Base-by-base conservation (phyloP, 2,113 vertebrate genomes). In the Platichthys flesus region DNA sequence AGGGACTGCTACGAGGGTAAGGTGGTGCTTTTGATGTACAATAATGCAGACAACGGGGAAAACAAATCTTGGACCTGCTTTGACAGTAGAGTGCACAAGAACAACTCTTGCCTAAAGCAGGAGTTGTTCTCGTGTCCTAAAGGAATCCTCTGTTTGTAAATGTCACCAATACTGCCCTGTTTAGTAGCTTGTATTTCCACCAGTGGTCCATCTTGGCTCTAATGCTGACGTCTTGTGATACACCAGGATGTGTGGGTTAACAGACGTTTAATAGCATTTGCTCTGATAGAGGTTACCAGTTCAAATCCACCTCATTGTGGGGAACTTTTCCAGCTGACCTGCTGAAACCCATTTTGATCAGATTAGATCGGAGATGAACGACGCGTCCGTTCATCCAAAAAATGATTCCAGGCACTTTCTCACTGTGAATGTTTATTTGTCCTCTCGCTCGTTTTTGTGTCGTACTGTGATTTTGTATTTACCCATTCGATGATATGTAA, bases 1-100 rank as follows among this genome's bases (percentile, higher is more conserved):
- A 93, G 98, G 12, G 98, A 99, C 93, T 99, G 98, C 93, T 99
- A 99, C 0, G 98, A 99, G 90, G 98, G 98, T 99, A 90, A 94
- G 94, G 9, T 4, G 16, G 47, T 2, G 21, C 1, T 66, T 28
- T 40, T 4, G 4, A n/a, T 3, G 2, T 21, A 9, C 6, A 15
- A 54, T 35, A 45, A 13, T 42, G 37, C 49, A 49, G 18, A 20
- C 49, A 52, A 1, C 20, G 15, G 13, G 47, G 1, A 4, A 5
- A 14, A 49, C 24, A 1, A 16, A 14, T 49, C 15, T 3, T 49
- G 15, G 4, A 9, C 47, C 37, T 40, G 37, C 37, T 40, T 2
- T 40, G 37, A 6, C 28, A 31, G 0, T 6, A 31, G 1, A 31
- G 31, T 31, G 31, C 5, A 31, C 6, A 2, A 31, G 31, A 28